Conservation (phyloP, 2,888 invertebrate genomes). For the Lutraria lutraria region DNA sequence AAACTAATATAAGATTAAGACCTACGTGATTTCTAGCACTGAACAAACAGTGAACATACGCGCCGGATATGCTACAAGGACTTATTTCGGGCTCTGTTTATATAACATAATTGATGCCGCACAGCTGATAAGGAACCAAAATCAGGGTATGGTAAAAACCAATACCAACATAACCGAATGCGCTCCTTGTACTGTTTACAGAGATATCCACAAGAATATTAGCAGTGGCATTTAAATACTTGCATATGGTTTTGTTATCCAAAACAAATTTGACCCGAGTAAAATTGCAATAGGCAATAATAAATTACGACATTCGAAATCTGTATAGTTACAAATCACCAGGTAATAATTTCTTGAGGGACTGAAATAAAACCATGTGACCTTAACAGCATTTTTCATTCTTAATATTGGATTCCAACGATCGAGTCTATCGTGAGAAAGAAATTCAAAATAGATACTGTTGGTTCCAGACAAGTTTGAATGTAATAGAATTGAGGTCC, state of each 20-base stretch:
- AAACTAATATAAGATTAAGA: background rate
- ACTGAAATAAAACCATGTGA: background rate
- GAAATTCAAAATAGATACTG: background rate
- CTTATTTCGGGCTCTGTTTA: constrained; percentile 5
- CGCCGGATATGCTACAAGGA: constrained; percentile 24
- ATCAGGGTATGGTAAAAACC: background rate
- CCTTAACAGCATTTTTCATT: background rate
- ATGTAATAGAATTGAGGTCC: too few species aligned
- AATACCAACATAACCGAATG: background rate
- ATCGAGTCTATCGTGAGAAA: background rate
- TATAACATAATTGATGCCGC: background rate
- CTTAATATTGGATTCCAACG: background rate
- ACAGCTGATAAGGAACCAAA: background rate
- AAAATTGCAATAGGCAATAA: background rate
- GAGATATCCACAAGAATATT: background rate
- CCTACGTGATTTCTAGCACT: constrained; percentile 2
- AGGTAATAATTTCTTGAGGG: background rate
- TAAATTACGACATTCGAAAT: constrained; percentile 3
- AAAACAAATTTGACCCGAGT: background rate
- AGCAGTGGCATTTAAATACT: constrained; percentile 14
- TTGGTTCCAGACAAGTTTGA: too few species aligned
- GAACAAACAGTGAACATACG: constrained; percentile 23
- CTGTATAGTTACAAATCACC: background rate
- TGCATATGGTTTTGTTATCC: constrained; percentile 27
- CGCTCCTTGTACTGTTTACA: constrained; percentile 8